Conservation (phyloP, 2,888 invertebrate species). For the Dryobotodes eremita region DNA sequence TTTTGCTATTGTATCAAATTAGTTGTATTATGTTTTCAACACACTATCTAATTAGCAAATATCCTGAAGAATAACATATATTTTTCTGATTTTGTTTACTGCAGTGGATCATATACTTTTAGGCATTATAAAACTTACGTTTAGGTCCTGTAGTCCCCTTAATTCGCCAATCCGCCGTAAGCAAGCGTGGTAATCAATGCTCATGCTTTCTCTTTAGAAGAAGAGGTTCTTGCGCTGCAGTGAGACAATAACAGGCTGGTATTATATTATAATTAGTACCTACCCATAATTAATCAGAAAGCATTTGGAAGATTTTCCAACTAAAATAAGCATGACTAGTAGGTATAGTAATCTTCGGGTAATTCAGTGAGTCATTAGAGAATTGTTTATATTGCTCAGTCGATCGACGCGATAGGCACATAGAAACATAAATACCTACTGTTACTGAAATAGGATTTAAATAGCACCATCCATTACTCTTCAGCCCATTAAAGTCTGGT, state of each 20-base stretch:
- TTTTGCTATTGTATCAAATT: too few species aligned
- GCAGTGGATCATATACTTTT: too few species aligned
- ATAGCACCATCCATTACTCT: constrained; percentile 9
- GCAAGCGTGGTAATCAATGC: neutral
- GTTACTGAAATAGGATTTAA: constrained; percentile 39
- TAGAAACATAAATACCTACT: constrained; percentile 12
- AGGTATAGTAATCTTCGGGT: constrained; percentile 41
- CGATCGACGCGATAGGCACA: constrained; percentile 18
- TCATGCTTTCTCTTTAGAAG: neutral
- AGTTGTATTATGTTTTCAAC: too few species aligned
- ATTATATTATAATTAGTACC: neutral
- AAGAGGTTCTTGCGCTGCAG: neutral
- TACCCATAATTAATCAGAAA: neutral
- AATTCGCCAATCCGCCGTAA: too few species aligned
- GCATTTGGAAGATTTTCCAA: constrained; percentile 2
- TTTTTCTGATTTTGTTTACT: too few species aligned
- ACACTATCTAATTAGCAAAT: too few species aligned
- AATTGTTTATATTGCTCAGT: constrained; percentile 55
- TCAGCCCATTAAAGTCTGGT: constrained; percentile 17
- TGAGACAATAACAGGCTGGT: neutral
- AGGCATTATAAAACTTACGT: too few species aligned
- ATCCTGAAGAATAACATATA: too few species aligned
- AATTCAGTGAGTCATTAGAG: constrained; percentile 54
- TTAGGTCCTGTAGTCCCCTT: too few species aligned
- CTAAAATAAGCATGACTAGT: constrained; percentile 40